Conservation (phyloP, 2,888 invertebrate genomes). For the Ametastegia equiseti region DNA sequence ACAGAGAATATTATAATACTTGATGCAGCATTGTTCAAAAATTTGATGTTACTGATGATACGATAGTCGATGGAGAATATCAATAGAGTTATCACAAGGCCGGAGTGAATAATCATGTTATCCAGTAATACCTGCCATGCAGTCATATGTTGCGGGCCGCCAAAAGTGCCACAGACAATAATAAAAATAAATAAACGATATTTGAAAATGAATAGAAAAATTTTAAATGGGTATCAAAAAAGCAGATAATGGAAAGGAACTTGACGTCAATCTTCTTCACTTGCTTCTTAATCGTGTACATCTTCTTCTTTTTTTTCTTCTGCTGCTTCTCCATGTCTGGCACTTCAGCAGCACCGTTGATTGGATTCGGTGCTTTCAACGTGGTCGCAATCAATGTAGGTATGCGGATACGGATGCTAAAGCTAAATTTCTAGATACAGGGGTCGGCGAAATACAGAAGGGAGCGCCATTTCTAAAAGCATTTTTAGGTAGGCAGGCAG, state of each 20-base stretch:
- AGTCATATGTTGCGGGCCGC: not conserved
- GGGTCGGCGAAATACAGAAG: conserved; percentile 28
- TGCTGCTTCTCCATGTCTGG: not conserved
- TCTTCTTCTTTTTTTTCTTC: not conserved
- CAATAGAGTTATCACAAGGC: not conserved
- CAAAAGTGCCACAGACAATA: not conserved
- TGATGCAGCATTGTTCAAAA: no score
- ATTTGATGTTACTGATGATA: no score
- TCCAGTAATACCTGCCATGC: not conserved
- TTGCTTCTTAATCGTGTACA: not conserved
- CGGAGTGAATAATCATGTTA: not conserved
- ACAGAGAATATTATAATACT: no score
- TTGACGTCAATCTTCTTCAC: not conserved
- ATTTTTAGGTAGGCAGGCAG: not conserved
- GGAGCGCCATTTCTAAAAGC: conserved; percentile 37
- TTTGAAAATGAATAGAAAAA: no score
- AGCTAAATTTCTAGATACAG: conserved; percentile 32
- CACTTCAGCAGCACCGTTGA: not conserved
- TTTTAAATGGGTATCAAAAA: not conserved
- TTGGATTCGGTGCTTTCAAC: not conserved
- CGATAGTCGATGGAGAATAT: no score
- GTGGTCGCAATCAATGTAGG: not conserved
- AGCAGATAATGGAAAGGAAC: not conserved
- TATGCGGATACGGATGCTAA: conserved; percentile 21
- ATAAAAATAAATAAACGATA: not conserved